phyloP scores from a whole-genome alignment of 2,113 vertebrate genomes.

The Podarcis muralis region DNA sequence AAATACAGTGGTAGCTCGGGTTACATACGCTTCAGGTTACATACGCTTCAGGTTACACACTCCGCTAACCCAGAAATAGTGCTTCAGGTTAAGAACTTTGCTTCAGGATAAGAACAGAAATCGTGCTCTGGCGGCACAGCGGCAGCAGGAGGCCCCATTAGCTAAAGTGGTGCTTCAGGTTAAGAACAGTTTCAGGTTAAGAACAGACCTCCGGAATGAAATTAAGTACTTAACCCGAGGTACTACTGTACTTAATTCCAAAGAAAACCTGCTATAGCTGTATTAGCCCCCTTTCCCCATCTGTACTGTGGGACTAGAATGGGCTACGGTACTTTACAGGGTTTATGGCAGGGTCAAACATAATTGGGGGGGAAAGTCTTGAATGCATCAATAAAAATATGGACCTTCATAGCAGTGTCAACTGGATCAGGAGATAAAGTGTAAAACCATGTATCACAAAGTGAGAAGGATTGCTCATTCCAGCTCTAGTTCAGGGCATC shows the following conservation, averaged over 20 bases:
- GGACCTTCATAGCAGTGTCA: no score
- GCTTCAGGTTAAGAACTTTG: no score
- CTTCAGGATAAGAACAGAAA: no score
- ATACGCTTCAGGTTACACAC: no score
- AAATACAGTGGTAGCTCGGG: neutral
- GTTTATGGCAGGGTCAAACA: neutral
- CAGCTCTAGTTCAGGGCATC: neutral
- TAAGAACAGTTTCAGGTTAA: no score
- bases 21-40: no score
- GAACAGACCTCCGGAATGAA: no score
- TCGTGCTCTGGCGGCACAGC: no score
- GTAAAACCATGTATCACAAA: neutral
- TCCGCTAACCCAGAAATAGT: no score
- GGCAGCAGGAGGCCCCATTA: no score
- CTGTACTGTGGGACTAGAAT: neutral
- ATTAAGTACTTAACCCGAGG: no score
- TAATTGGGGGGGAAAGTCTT: neutral
- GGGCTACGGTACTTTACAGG: neutral
- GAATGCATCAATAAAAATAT: neutral
- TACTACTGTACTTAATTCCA: neutral
- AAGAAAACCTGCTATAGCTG: neutral
- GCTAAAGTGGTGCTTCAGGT: no score
- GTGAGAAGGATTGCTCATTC: neutral
- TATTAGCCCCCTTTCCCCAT: neutral
- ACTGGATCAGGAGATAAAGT: neutral